Percentiles rank a stretch among this genome's conserved stretches.
phyloP scores from a whole-genome alignment of 2,113 vertebrate species.

The Grantiella picta region DNA sequence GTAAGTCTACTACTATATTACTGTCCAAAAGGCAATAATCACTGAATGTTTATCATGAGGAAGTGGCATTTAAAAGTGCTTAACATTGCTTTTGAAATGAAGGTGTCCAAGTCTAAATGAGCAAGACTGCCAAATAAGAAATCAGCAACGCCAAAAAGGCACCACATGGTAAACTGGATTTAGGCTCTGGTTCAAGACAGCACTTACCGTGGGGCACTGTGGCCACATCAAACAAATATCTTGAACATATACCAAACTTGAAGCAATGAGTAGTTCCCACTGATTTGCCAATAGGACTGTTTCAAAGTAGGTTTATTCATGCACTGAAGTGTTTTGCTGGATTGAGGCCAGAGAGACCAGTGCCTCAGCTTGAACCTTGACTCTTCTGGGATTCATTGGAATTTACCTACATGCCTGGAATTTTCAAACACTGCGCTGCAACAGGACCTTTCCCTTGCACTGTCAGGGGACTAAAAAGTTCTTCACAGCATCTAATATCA shows the following conservation, averaged over 20 bases:
- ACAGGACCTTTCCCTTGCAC: background rate
- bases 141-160: background rate
- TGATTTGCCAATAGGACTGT: background rate
- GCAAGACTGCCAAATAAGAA: background rate
- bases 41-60: background rate
- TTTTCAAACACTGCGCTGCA: accelerated
- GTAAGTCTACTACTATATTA: background rate
- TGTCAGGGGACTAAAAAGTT: background rate
- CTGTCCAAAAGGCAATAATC: background rate
- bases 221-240: background rate
- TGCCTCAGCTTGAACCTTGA: background rate
- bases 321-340: background rate
- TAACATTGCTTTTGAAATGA: background rate
- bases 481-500: background rate
- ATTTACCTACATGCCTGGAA: background rate
- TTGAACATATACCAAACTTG: background rate
- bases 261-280: background rate
- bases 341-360: background rate
- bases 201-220: background rate
- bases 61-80: background rate
- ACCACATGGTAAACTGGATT: background rate
- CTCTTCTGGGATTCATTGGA: background rate
- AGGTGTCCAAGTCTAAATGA: background rate
- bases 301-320: background rate
- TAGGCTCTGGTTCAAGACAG: background rate